Base-by-base conservation (phyloP, 2,888 invertebrate genomes). In the Harpalus rubripes region DNA sequence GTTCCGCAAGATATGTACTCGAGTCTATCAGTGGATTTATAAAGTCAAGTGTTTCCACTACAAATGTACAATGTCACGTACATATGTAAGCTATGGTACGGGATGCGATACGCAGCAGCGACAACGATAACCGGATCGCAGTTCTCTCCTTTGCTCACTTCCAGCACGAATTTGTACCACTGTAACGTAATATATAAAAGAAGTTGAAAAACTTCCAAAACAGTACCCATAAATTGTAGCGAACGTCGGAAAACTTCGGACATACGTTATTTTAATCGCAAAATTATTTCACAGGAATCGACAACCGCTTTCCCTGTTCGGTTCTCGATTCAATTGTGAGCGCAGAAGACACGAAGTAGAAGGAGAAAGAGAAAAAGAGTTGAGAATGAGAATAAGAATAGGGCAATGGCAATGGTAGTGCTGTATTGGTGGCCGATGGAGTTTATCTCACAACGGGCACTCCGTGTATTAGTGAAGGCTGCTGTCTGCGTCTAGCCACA, bases 201-300 rank as follows among this genome's bases (percentile, higher is more conserved):
- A 84, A 84, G 84, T 84, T 84, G 84, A 84, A 84, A 84, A 84
- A 84, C 84, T 84, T 84, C 84, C 84, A 84, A 84, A 84, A 84
- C 84, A 84, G 78, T 65, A 65, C 78, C 84, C 78, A 84, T 84
- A 84, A 84, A 84, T 84, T 84, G 84, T 84, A 78, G 76, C 84
- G 65, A 78, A 78, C 78, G 78, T 44, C 84, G 84, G 84, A 84
- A 84, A 84, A 84, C 84, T 84, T 84, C 84, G 84, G 84, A 84
- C 84, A 84, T 84, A 84, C 84, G 84, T 84, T 84, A 84, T 84
- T 84, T 84, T 84, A 84, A 84, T 84, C 84, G 84, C 63, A 65
- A 84, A 84, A 84, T 84, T 84, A 84, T 84, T 84, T 84, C 78
- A 76, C 63, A 84, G 78, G 84, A 84, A 84, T 84, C 78, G 84